Base-by-base conservation (phyloP, 2,888 invertebrate genomes). In the Synergus laeviventris region DNA sequence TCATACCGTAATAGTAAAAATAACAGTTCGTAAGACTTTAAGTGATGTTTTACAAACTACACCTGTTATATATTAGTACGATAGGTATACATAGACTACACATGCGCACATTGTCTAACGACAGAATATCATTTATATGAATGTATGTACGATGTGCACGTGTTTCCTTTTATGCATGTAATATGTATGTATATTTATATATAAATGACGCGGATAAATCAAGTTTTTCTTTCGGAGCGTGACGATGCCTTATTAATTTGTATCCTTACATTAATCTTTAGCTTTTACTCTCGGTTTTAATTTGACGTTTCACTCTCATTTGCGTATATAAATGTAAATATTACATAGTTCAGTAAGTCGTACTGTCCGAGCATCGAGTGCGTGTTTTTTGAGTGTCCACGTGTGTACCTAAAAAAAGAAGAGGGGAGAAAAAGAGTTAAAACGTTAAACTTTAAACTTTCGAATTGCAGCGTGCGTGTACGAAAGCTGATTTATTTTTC, bases 41-140 rank as follows among this genome's bases (percentile, higher is more conserved):
- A 86, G 85, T 83, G 82, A 83, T 77, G 77, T 76, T 83, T 85
- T 86, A 87, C 77, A 84, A 83, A 84, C 83, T 86, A 84, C 84
- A 80, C 81, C 82, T 82, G 77, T 81, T 76, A 78, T 82, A 80
- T 81, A 82, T 79, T 84, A 85, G 79, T 82, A 84, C 83, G 82
- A 84, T 78, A 84, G 81, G 73, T 85, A 84, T 81, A 86, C 82
- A 79, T 77, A 77, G 75, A 64, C 74, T 78, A 75, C 75, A 79
- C 78, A 78, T 74, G 75, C 78, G 70, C 76, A 75, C 76, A 76
- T 74, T 78, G n/a, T 76, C 74, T 76, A 49, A 45, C 75, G 64
- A 59, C 45, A 75, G 75, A 62, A 70, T 60, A 75, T 73, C 36
- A 54, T 73, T 59, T 56, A 42, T 74, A 78, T 78, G 77, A 21